phyloP scores from a whole-genome alignment of 2,797 vertebrate genomes.

The Rhynchotus rufescens region DNA sequence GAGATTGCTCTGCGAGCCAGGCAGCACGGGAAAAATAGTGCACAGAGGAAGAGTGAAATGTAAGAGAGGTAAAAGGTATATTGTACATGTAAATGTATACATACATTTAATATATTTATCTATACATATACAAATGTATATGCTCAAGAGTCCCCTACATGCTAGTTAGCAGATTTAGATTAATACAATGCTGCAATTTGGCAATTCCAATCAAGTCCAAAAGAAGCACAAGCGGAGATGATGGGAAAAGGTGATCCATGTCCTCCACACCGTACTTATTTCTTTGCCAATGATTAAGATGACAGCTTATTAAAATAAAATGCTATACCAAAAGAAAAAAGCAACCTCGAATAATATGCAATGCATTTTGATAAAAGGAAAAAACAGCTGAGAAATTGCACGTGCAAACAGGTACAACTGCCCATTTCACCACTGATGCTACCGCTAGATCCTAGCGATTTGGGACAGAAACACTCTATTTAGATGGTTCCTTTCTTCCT shows the following conservation, averaged over 20 bases:
- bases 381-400: background rate
- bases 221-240: background rate
- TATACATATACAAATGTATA: background rate
- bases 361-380: background rate
- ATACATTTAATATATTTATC: no score
- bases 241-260: background rate
- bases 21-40: background rate
- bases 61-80: slow-evolving; percentile 13
- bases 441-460: background rate
- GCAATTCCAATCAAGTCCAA: background rate
- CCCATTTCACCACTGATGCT: background rate
- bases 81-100: no score
- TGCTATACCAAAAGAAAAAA: background rate
- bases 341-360: background rate
- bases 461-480: background rate
- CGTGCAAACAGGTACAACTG: background rate
- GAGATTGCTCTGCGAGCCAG: slow-evolving; percentile 47
- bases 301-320: background rate
- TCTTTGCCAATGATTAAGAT: background rate
- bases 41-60: background rate
- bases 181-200: background rate
- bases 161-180: background rate
- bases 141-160: background rate
- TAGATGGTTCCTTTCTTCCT: background rate
- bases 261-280: background rate